Evolutionary conservation across 2,888 invertebrate genomes (phyloP).

Genomic region (Siphlonurus alternatus): DNA sequence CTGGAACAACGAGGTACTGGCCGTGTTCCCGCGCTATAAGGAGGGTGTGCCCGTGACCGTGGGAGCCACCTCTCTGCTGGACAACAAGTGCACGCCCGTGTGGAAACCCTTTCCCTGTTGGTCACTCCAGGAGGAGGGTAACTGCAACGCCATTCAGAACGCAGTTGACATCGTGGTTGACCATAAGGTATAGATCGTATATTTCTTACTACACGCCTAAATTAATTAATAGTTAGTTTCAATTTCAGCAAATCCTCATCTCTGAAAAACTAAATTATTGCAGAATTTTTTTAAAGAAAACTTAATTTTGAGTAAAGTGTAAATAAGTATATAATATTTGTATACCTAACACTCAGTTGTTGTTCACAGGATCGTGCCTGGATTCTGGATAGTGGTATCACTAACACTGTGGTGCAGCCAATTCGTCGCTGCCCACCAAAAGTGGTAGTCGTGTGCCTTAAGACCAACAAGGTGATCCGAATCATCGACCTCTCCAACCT

Average conservation of each 20-base stretch:
- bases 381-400: constrained; percentile 41
- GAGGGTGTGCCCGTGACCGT: constrained; percentile 23
- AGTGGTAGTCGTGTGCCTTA: constrained; percentile 39
- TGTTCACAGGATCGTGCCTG: constrained; percentile 31
- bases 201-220: too few relatives aligned
- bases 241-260: too few relatives aligned
- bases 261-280: too few relatives aligned
- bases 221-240: too few relatives aligned
- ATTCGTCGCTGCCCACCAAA: constrained; percentile 36
- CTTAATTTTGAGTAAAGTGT: too few relatives aligned
- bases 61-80: constrained; percentile 13
- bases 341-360: too few relatives aligned
- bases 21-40: constrained; percentile 32
- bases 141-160: constrained; percentile 17
- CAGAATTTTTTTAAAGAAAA: too few relatives aligned
- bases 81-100: not conserved
- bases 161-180: constrained; percentile 44
- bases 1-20: constrained; percentile 35
- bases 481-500: constrained; percentile 22
- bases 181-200: constrained; percentile 31
- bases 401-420: constrained; percentile 39
- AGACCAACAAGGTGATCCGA: constrained; percentile 30
- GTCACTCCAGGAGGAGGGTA: constrained; percentile 11
- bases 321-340: too few relatives aligned
- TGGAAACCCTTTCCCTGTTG: constrained; percentile 13